These are phyloP conservation scores for Muntiacus reevesi DNA, from an alignment of 2,113 vertebrate species.

Conservation along the genomic window DNA sequence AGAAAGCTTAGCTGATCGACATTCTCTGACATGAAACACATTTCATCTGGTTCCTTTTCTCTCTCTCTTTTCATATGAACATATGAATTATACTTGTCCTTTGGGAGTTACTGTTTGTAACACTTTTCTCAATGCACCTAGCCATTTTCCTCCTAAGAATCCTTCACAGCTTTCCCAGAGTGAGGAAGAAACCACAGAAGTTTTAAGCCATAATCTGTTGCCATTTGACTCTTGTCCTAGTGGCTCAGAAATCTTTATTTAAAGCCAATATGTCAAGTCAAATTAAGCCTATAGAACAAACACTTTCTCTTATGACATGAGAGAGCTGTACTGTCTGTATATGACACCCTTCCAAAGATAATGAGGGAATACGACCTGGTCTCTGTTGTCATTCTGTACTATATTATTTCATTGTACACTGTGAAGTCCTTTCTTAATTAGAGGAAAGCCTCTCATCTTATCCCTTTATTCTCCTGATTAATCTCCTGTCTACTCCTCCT, in stretches of 20 bases:
- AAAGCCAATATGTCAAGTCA: not conserved
- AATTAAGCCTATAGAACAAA: not conserved
- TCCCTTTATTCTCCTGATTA: conserved; percentile 39
- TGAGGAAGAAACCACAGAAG: not conserved
- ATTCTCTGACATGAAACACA: not conserved
- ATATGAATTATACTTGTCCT: not conserved
- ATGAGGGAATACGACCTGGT: not conserved
- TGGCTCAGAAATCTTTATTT: not conserved
- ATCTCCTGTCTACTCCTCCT: conserved; percentile 15
- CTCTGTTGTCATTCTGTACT: not conserved
- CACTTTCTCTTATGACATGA: not conserved
- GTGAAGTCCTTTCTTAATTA: not conserved
- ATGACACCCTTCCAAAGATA: not conserved
- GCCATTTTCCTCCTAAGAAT: not conserved
- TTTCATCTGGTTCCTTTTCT: not conserved
- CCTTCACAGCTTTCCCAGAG: not conserved
- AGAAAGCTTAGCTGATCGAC: not conserved
- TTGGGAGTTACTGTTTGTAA: not conserved
- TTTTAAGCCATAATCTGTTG: not conserved
- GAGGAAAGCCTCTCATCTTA: not conserved
- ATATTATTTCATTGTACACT: not conserved
- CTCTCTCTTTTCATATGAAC: not conserved
- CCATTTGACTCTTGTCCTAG: not conserved
- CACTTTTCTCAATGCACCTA: not conserved
- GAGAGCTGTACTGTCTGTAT: not conserved